Conservation (phyloP, 2,113 vertebrate genomes). For the Solea solea region DNA sequence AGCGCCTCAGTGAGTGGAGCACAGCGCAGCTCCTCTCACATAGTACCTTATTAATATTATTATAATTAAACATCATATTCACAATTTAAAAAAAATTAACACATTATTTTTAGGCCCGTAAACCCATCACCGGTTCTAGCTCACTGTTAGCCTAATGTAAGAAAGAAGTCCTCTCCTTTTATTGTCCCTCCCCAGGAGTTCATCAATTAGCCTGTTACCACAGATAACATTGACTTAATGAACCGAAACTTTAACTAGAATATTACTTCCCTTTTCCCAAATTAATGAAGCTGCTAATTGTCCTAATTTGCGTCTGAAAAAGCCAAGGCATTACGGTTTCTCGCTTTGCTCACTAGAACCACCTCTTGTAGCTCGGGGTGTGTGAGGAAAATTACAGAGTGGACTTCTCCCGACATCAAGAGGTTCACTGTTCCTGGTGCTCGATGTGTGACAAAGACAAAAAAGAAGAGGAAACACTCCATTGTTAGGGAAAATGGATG, state of each 20-base stretch:
- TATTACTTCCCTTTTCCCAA: constrained; percentile 76
- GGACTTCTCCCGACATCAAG: constrained; percentile 66
- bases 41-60: too few species aligned
- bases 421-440: constrained; percentile 63
- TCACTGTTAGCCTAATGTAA: not conserved
- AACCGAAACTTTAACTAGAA: constrained; percentile 67
- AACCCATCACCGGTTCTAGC: not conserved
- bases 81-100: not conserved
- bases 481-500: constrained; percentile 54
- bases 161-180: constrained; percentile 7
- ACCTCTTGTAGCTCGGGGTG: constrained; percentile 74
- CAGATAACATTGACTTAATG: constrained; percentile 75
- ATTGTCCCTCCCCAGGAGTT: constrained; percentile 33
- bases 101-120: not conserved
- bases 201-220: constrained; percentile 62
- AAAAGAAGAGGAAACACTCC: constrained; percentile 57
- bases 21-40: not conserved
- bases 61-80: not conserved
- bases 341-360: constrained; percentile 51
- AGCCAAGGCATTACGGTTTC: constrained; percentile 65
- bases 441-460: constrained; percentile 39
- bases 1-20: not conserved
- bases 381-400: constrained; percentile 77
- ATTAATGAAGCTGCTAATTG: constrained; percentile 81
- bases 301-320: constrained; percentile 75